A percentile compares a stretch with the other conserved stretches of the same genome.
phyloP scores from a whole-genome alignment of 2,113 vertebrate species.

The Spea bombifrons region DNA sequence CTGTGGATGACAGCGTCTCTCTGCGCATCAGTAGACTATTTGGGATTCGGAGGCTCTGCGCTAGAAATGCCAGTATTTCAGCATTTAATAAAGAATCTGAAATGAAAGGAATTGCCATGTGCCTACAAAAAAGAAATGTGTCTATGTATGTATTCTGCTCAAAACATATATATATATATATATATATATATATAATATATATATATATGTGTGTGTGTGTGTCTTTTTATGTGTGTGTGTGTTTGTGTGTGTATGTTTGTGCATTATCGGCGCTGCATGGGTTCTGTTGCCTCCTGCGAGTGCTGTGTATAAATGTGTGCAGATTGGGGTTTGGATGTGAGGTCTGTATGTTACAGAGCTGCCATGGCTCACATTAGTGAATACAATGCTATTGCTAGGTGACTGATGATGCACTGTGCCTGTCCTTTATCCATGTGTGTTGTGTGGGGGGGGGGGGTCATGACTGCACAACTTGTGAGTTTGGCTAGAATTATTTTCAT shows the following conservation, averaged over 20 bases:
- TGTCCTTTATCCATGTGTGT: background rate
- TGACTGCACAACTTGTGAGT: background rate
- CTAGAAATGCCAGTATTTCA: too few species aligned
- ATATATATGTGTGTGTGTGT: slow-evolving; percentile 2
- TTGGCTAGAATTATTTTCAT: background rate
- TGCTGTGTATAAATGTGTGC: background rate
- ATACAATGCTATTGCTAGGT: background rate
- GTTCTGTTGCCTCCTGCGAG: background rate
- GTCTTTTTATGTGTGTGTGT: background rate
- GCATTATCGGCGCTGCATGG: background rate
- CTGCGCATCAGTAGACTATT: too few species aligned
- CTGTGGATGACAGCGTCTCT: too few species aligned
- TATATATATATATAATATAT: background rate
- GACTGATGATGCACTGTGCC: background rate
- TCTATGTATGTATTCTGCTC: background rate
- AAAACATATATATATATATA: background rate
- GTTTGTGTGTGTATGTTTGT: background rate
- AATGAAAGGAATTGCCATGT: too few species aligned
- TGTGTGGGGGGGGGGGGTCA: background rate
- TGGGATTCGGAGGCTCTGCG: too few species aligned
- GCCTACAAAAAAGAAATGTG: too few species aligned
- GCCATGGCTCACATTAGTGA: background rate
- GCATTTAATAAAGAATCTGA: too few species aligned
- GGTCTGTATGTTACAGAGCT: background rate
- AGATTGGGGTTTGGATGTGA: background rate